Conservation (phyloP, 2,888 invertebrate species). For the Hirtodrosophila alboralis region DNA sequence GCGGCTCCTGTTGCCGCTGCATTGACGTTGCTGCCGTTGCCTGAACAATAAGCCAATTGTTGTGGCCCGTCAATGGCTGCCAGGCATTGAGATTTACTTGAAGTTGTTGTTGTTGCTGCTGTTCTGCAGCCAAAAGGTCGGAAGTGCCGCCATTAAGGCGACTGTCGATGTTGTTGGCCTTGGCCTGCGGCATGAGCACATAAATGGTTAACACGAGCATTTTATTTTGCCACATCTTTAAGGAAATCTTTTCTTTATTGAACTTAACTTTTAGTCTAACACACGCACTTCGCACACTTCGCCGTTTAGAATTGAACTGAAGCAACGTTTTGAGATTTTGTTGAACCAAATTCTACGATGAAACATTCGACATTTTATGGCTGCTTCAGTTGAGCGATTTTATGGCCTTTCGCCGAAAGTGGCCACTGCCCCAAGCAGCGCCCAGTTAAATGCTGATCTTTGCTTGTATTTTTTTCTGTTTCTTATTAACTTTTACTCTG, state of each 20-base stretch:
- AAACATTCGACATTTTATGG: slow-evolving; percentile 69
- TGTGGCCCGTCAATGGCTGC: slow-evolving; percentile 66
- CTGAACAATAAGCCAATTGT: slow-evolving; percentile 77
- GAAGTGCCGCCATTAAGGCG: slow-evolving; percentile 59
- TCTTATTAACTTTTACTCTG: slow-evolving; percentile 52
- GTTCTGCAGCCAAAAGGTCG: slow-evolving; percentile 29
- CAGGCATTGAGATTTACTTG: slow-evolving; percentile 66
- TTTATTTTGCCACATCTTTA: slow-evolving; percentile 53
- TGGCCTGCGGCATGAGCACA: slow-evolving; percentile 35
- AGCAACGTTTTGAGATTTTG: slow-evolving; percentile 30
- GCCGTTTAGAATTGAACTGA: slow-evolving; percentile 69
- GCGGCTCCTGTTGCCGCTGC: slow-evolving; percentile 22
- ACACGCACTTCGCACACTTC: slow-evolving; percentile 45
- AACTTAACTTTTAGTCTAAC: slow-evolving; percentile 9
- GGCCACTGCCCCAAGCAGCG: slow-evolving; percentile 31
- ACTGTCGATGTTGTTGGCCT: slow-evolving; percentile 29
- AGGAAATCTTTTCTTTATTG: slow-evolving; percentile 19
- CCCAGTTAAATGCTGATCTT: slow-evolving; percentile 29
- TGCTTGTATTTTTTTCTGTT: slow-evolving; percentile 40
- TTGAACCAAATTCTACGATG: slow-evolving; percentile 52
- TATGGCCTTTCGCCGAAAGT: slow-evolving; percentile 69
- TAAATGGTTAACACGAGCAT: slow-evolving; percentile 44
- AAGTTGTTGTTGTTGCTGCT: slow-evolving; percentile 28
- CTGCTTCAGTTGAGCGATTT: slow-evolving; percentile 71
- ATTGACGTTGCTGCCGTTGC: slow-evolving; percentile 62